Evolutionary conservation across 2,797 vertebrate species (phyloP).

Genomic region (Spheniscus humboldti): DNA sequence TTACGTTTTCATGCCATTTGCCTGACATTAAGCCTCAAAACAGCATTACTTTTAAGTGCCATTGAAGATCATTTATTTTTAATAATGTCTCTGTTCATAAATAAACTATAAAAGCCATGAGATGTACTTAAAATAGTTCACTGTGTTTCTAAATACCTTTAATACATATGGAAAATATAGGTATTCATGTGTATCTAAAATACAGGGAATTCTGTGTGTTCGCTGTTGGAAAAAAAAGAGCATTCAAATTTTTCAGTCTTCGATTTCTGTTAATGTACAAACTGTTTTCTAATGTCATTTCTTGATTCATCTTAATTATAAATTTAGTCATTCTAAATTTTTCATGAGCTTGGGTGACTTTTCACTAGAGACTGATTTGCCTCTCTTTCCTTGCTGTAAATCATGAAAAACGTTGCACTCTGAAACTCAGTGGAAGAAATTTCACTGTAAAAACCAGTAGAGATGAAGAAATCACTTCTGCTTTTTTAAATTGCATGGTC

Average conservation of each 20-base stretch:
- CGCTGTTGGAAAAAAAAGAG: neutral
- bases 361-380: slow-evolving; percentile 7
- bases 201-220: neutral
- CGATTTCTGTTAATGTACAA: neutral
- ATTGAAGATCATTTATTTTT: slow-evolving; percentile 73
- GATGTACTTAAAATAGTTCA: slow-evolving; percentile 45
- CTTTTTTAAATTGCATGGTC: neutral
- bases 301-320: slow-evolving; percentile 13
- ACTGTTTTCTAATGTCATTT: neutral
- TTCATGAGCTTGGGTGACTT: slow-evolving; percentile 36
- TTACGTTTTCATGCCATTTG: slow-evolving; percentile 65
- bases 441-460: neutral
- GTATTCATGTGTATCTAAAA: neutral
- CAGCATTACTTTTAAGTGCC: slow-evolving; percentile 67
- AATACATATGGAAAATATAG: slow-evolving; percentile 35
- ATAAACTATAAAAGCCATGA: slow-evolving; percentile 69
- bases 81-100: slow-evolving; percentile 67
- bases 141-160: slow-evolving; percentile 49
- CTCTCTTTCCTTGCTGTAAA: neutral
- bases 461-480: neutral
- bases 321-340: slow-evolving; percentile 28
- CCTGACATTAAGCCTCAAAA: slow-evolving; percentile 70
- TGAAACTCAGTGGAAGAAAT: neutral
- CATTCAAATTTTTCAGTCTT: neutral
- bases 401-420: neutral